Evolutionary conservation across 1,140 invertebrate species (phyloP).

Genomic region (Drosophila arawakana): DNA sequence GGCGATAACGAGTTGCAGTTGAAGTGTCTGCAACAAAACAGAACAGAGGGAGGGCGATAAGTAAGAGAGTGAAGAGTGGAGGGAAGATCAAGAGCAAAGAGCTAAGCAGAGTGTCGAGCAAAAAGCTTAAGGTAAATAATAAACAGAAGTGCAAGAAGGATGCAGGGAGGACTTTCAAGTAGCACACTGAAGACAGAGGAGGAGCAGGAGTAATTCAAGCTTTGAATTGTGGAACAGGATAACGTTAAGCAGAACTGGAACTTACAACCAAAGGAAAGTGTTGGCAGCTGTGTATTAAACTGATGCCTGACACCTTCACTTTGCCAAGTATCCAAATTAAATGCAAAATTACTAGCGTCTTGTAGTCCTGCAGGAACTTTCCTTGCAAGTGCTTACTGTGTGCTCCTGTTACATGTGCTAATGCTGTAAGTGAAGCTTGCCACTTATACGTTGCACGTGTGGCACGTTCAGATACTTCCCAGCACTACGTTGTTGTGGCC

Average conservation of each 20-base stretch:
- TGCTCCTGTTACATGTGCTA: constrained; percentile 34
- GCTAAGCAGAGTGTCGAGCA: too few relatives aligned
- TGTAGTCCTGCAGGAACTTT: neutral
- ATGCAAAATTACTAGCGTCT: constrained; percentile 25
- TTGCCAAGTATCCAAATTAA: neutral
- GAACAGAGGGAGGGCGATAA: neutral
- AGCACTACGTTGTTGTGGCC: constrained; percentile 23
- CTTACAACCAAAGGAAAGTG: neutral
- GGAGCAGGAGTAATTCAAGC: too few relatives aligned
- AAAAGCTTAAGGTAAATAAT: too few relatives aligned
- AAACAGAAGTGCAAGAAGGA: too few relatives aligned
- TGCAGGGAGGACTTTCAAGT: too few relatives aligned
- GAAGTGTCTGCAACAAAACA: constrained; percentile 45
- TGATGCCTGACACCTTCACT: neutral
- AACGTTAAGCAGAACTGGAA: too few relatives aligned
- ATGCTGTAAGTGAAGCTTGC: constrained; percentile 32
- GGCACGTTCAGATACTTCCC: constrained; percentile 41
- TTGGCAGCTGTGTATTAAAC: neutral
- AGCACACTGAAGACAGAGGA: too few relatives aligned
- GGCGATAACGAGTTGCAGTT: constrained; percentile 73
- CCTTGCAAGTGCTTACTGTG: neutral
- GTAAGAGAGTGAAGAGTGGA: neutral
- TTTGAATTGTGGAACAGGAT: too few relatives aligned
- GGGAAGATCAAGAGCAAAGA: too few relatives aligned
- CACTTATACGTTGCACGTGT: constrained; percentile 15